A percentile compares a stretch with the other conserved stretches of the same genome.
Evolutionary conservation across 2,113 vertebrate genomes (phyloP).

Genomic region (Oreochromis aureus): DNA sequence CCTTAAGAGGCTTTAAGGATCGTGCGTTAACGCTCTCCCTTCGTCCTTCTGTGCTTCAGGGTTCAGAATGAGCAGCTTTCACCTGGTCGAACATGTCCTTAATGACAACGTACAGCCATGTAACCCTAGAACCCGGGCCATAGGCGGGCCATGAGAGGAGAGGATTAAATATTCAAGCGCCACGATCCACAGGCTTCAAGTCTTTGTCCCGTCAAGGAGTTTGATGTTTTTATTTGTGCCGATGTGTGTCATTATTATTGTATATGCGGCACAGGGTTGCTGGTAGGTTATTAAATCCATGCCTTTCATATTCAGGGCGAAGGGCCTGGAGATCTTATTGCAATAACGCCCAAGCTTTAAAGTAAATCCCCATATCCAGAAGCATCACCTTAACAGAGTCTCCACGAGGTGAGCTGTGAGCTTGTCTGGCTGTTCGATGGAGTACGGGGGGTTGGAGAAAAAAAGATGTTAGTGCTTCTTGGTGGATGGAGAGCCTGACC

Average conservation of each 20-base stretch:
- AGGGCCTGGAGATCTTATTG: constrained; percentile 28
- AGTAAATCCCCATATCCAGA: background rate
- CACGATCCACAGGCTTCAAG: background rate
- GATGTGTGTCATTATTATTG: background rate
- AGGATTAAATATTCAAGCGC: constrained; percentile 54
- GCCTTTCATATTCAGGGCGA: background rate
- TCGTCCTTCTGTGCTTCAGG: background rate
- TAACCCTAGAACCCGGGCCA: constrained; percentile 25
- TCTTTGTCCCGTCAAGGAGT: background rate
- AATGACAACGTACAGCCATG: constrained; percentile 20
- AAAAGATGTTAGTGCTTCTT: background rate
- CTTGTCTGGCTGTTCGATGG: background rate
- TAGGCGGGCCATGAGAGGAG: background rate
- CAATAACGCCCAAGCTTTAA: background rate
- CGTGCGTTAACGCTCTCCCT: background rate
- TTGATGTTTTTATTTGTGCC: background rate
- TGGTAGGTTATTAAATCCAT: constrained; percentile 14
- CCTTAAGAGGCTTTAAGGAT: background rate
- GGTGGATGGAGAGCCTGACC: background rate
- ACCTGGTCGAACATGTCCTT: background rate
- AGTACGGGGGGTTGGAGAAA: background rate
- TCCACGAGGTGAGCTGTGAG: background rate
- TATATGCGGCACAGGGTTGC: background rate
- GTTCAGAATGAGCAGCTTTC: background rate
- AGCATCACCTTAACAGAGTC: background rate